Conservation (phyloP, 2,113 vertebrate species). For the Platycercus adscitus region DNA sequence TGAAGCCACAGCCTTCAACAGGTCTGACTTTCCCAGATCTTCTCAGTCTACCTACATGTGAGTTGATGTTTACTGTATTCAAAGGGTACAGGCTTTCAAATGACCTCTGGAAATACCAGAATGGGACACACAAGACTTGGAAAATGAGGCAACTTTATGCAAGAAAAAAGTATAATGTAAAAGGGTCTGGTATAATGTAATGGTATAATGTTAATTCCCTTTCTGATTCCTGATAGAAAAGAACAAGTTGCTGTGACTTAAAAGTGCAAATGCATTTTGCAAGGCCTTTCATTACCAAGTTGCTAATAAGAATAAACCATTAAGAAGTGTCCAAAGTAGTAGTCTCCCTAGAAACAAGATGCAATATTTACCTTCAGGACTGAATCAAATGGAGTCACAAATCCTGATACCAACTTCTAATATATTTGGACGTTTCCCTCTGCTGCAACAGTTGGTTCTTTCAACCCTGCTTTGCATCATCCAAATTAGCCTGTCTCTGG, state of each 20-base stretch:
- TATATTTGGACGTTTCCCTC: background rate
- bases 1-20: background rate
- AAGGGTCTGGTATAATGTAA: background rate
- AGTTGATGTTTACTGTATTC: background rate
- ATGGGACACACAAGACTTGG: background rate
- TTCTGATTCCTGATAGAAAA: background rate
- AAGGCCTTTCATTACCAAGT: slow-evolving; percentile 37
- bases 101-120: background rate
- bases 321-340: background rate
- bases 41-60: background rate
- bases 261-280: slow-evolving; percentile 30
- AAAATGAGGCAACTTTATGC: background rate
- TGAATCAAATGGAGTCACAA: slow-evolving; percentile 16
- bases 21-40: background rate
- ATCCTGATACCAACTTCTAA: background rate
- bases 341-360: background rate
- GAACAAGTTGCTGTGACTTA: background rate
- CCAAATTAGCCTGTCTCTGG: slow-evolving; percentile 2
- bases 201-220: background rate
- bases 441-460: slow-evolving; percentile 1
- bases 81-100: slow-evolving; percentile 1
- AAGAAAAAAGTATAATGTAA: background rate
- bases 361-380: background rate
- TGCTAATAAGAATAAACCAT: slow-evolving; percentile 5
- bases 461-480: slow-evolving; percentile 33